Percentiles rank a stretch among this genome's conserved stretches.
Evolutionary conservation across 2,113 vertebrate genomes (phyloP).

Genomic region (Perca flavescens): DNA sequence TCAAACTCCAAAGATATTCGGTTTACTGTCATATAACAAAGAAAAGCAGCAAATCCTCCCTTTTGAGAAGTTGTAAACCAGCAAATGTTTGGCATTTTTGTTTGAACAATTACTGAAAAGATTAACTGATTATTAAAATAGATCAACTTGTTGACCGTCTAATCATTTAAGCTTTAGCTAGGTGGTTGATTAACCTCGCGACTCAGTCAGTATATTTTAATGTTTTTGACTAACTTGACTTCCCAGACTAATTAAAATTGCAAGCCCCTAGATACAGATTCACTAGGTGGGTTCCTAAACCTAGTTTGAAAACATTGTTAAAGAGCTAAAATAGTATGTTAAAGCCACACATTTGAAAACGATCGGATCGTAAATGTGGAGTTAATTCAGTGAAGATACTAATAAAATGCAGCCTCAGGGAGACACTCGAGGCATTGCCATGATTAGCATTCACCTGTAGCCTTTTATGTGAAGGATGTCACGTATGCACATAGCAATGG

Average conservation of each 20-base stretch:
- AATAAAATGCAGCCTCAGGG: not conserved
- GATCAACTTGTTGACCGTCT: not conserved
- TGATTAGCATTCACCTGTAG: not conserved
- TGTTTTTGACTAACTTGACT: not conserved
- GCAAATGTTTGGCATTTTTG: not conserved
- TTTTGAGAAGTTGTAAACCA: not conserved
- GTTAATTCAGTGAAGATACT: too few species aligned
- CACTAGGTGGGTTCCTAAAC: not conserved
- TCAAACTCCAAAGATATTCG: not conserved
- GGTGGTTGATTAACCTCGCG: not conserved
- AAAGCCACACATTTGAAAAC: not conserved
- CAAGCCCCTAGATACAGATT: not conserved
- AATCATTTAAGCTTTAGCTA: not conserved
- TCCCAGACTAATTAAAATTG: not conserved
- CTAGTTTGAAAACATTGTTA: not conserved
- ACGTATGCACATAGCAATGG: conserved; percentile 59
- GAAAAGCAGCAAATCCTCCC: not conserved
- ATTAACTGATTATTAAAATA: not conserved
- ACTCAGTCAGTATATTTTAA: not conserved
- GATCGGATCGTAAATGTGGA: not conserved
- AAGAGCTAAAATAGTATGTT: not conserved
- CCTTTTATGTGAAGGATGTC: conserved; percentile 45
- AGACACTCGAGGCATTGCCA: not conserved
- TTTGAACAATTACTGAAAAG: not conserved
- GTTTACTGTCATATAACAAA: not conserved